Base-by-base conservation (phyloP, 1,140 invertebrate species). In the Plutomurus gul region DNA sequence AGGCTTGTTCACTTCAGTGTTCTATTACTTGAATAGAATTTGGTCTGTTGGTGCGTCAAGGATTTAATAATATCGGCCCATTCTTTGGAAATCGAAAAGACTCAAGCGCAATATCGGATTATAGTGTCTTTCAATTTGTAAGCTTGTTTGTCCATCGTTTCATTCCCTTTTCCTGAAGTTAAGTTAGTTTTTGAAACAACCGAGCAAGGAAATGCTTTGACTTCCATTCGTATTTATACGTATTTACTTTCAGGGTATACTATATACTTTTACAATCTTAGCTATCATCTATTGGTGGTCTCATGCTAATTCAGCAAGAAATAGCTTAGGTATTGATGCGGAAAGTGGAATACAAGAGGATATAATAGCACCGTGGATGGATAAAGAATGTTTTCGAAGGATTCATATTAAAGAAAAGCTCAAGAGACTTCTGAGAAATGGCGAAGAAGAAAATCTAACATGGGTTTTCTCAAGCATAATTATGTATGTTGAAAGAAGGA, bases 31-130 rank as follows among this genome's bases (percentile, higher is more conserved):
- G 20, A 20, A 22, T 51, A 25, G 18, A 3, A 18, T 47, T 18
- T 47, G 43, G n/a, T n/a, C 27, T 18, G 25, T n/a, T 65, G 30
- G 10, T 65, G 30, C 56, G 56, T 65, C 56, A 65, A 65, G 74
- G 74, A 76, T 76, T 76, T 76, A 76, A 60, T 56, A 33, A 60
- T 77, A 77, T 77, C 70, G 75, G 70, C 75, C 75, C 75, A 70
- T 77, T 77, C 16, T 30, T 37, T 37, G n/a, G 65, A 70, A 65
- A 77, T 77, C 22, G 11, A 46, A 39, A 40, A 40, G 75, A 70
- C 60, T 43, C 25, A 6, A 65, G 33, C 65, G 20, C 65, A 77
- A 70, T 77, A 65, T 40, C 51, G 75, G 75, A 77, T 77, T 77
- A 77, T 77, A 46, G 56, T 77, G 60, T 37, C 75, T 77, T 76